Percentiles rank a stretch among this genome's conserved stretches.
phyloP scores from a whole-genome alignment of 2,888 invertebrate genomes.

The Maniola hyperantus region DNA sequence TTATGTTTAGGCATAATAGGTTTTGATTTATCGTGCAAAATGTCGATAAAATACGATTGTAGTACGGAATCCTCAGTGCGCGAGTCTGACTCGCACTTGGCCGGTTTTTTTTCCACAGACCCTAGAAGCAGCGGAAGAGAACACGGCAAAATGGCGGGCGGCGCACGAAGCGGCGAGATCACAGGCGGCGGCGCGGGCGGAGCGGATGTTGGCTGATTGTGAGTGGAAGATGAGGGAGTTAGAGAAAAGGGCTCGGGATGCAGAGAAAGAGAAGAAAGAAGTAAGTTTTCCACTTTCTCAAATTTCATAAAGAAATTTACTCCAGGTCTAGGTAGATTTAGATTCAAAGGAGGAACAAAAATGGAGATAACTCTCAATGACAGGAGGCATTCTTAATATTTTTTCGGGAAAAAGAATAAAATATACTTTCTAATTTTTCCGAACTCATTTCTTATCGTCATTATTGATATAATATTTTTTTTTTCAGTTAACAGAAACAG shows the following conservation, averaged over 20 bases:
- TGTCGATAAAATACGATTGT: too few species aligned
- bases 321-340: too few species aligned
- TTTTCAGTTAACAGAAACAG: slow-evolving; percentile 58
- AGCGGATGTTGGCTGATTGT: slow-evolving; percentile 89
- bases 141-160: slow-evolving; percentile 80
- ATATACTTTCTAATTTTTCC: too few species aligned
- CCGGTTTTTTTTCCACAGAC: slow-evolving; percentile 64
- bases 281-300: slow-evolving; percentile 52
- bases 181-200: slow-evolving; percentile 87
- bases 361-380: too few species aligned
- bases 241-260: slow-evolving; percentile 87
- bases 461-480: neutral
- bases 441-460: neutral
- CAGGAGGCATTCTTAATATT: too few species aligned
- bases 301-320: too few species aligned
- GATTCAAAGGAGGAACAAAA: too few species aligned
- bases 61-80: too few species aligned
- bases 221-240: slow-evolving; percentile 92
- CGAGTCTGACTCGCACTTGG: too few species aligned
- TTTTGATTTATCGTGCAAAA: too few species aligned
- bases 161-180: slow-evolving; percentile 87
- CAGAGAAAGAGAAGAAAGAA: slow-evolving; percentile 82
- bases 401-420: too few species aligned
- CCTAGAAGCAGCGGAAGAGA: slow-evolving; percentile 83
- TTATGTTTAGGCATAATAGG: too few species aligned